Evolutionary conservation across 2,113 vertebrate species (phyloP), one percentile per base, ranked within the genome.

Genomic region (Symphodus melops): DNA sequence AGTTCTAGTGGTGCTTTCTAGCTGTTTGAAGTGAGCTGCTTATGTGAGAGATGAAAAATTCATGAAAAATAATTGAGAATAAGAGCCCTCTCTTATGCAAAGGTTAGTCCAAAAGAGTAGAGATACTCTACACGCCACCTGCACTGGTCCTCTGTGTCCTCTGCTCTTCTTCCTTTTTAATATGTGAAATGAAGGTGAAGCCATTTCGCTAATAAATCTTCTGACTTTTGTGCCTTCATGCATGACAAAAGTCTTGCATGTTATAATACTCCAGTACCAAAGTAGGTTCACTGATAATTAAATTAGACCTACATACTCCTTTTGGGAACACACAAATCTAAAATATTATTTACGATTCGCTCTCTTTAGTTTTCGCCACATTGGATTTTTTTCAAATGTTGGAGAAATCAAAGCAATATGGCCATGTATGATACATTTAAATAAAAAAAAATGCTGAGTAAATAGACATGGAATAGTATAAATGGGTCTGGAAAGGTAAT

Each of bases 391-490:
- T 41, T 41, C 39, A 64, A 72, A 64, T 68, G 72, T 79, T 86
- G 51, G 8, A 46, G 53, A 81, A 80, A 77, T 61, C 41, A 5
- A 64, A 72, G 39, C 33, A 9, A 71, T 68, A 66, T 42, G 17
- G 49, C 39, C 55, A 33, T 66, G 60, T 76, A 81, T 75, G 68
- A 85, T 84, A 79, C 75, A 77, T 81, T 79, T 74, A 75, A 85
- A 89, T 88, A 81, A 79, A 87, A 65, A 81, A 79, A 87, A 65
- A 84, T 63, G 44, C 73, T 46, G 42, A 77, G 67, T 70, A 87
- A 91, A 91, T 60, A 86, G 66, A 93, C 75, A 69, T 81, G 67
- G 83, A 84, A 87, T 86, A 86, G 85, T 89, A 66, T 57, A 88
- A 87, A 90, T 81, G 77, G 77, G 72, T 20, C 57, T 81, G 49